Percentiles rank a stretch among this genome's conserved stretches.
Conservation (phyloP, 1,140 invertebrate species). For the Dreissena rostriformis region DNA sequence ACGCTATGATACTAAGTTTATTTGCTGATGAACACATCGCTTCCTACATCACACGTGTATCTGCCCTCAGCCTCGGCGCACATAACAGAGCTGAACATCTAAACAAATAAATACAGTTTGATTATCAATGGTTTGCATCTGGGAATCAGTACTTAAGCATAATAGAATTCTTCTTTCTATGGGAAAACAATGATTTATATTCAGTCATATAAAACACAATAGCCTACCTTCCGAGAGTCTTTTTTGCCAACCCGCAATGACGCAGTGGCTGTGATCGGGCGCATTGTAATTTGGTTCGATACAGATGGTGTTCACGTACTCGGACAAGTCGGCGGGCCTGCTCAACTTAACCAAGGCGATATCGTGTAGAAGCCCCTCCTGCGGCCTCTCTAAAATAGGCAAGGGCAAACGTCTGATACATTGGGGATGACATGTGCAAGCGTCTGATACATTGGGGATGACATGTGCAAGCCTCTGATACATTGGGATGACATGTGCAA, state of each 20-base stretch:
- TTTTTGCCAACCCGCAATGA: conserved; percentile 66
- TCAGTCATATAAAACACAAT: too few relatives aligned
- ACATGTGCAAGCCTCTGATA: too few relatives aligned
- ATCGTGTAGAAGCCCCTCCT: conserved; percentile 61
- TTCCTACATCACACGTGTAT: conserved; percentile 63
- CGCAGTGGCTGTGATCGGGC: conserved; percentile 58
- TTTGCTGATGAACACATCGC: background rate
- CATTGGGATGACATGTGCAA: too few relatives aligned
- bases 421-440: too few relatives aligned
- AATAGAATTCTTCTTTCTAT: background rate
- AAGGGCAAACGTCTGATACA: too few relatives aligned
- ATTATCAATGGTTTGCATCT: too few relatives aligned
- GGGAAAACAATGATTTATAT: too few relatives aligned
- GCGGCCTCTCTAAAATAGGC: conserved; percentile 36
- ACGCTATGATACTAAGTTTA: too few relatives aligned
- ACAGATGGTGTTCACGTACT: conserved; percentile 69
- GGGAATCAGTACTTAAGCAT: background rate
- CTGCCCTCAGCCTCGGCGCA: conserved; percentile 58
- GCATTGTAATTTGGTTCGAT: conserved; percentile 60
- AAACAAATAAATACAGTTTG: too few relatives aligned
- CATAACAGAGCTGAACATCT: conserved; percentile 59
- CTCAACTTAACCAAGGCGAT: conserved; percentile 64
- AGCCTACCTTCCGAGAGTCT: conserved; percentile 56
- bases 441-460: too few relatives aligned
- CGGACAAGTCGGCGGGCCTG: conserved; percentile 56